Evolutionary conservation across 2,888 invertebrate species (phyloP).

Genomic region (Leptogaster cylindrica): DNA sequence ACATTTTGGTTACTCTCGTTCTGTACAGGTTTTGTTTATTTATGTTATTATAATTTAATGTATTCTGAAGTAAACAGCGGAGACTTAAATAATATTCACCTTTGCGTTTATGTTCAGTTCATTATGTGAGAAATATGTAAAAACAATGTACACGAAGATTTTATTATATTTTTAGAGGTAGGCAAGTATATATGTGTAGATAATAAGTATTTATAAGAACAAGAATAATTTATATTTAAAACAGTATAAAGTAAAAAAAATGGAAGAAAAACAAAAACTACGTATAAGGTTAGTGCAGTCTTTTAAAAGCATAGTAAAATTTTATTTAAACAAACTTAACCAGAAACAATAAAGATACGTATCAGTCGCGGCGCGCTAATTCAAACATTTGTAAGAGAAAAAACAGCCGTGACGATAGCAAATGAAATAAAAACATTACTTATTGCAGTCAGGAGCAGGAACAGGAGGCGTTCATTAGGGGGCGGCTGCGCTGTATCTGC

Average conservation of each 20-base stretch:
- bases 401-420: conserved; percentile 16
- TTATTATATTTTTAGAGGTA: conserved; percentile 29
- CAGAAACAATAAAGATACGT: not conserved
- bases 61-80: too few species aligned
- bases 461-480: not conserved
- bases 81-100: too few species aligned
- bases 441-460: conserved; percentile 9
- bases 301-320: conserved; percentile 45
- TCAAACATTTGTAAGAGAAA: conserved; percentile 4
- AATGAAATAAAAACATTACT: conserved; percentile 34
- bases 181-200: not conserved
- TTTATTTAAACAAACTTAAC: conserved; percentile 35
- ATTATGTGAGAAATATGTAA: conserved; percentile 12
- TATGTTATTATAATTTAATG: not conserved
- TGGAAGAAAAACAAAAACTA: conserved; percentile 44
- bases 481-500: not conserved
- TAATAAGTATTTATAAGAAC: conserved; percentile 40
- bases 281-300: conserved; percentile 62
- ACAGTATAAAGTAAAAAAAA: conserved; percentile 40
- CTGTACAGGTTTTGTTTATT: too few species aligned
- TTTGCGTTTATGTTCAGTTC: not conserved
- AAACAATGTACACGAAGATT: conserved; percentile 14
- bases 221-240: conserved; percentile 32
- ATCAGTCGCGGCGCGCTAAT: conserved; percentile 16
- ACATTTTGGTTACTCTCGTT: too few species aligned